Base-by-base conservation (phyloP, 2,797 vertebrate species). In the Acipenser transmontanus region DNA sequence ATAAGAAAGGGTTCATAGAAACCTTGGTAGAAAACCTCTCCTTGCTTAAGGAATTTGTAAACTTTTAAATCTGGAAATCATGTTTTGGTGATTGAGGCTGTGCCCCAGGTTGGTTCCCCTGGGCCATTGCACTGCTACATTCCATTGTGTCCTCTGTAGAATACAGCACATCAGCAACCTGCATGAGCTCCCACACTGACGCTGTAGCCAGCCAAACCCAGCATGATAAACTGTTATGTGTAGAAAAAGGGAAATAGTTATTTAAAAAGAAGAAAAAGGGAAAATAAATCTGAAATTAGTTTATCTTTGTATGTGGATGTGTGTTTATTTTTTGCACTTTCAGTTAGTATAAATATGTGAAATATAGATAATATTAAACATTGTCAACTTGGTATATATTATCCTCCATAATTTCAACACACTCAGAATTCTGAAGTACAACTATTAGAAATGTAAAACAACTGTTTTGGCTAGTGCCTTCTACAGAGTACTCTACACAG, bases 271-370 rank as follows among this genome's bases (percentile, higher is more conserved):
- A 76, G 34, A 34, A 78, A 61, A 80, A 77, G 84, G 87, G 82
- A 79, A 61, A 90, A 89, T 90, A 91, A 91, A 90, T 77, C 80
- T 85, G 82, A 90, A 86, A 83, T 82, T 91, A 89, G 87, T 90
- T 88, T 87, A 90, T 84, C 80, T 88, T 87, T 81, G 82, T 70
- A 83, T 82, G 76, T 76, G 79, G 73, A 75, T 78, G 75, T 69
- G 7, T 68, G 83, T 83, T 65, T 82, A 83, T 84, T 54, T 73
- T 57, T 1, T 64, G 10, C 49, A 3, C 34, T 34, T 34, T 34
- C 34, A 34, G 4, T 34, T 34, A 34, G 34, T 34, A 34, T 34
- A 34, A 34, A 34, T 17, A 17, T 34, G 34, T 34, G 34, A 34
- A 34, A 34, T 34, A 34, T 4, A 34, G 34, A 34, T 34, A 34